phyloP scores from a whole-genome alignment of 1,140 invertebrate genomes.

The Elysia chlorotica region DNA sequence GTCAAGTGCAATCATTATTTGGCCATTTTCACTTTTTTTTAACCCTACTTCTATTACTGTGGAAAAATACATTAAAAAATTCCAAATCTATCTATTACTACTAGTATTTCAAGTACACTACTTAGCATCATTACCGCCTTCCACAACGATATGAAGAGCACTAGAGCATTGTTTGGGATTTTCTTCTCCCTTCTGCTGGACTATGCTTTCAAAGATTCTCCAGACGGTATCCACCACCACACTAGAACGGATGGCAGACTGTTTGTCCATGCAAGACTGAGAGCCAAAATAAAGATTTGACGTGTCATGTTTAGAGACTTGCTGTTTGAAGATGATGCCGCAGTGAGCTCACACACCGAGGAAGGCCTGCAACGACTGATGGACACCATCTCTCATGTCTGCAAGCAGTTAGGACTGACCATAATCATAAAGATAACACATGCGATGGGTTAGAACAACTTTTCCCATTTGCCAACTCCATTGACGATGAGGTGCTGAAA shows the following conservation, averaged over 20 bases:
- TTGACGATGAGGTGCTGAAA: not conserved
- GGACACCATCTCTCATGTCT: not conserved
- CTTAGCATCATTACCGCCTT: not conserved
- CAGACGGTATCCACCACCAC: slow-evolving; percentile 3
- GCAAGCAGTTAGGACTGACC: not conserved
- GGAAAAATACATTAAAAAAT: too few relatives aligned
- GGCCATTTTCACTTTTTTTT: too few relatives aligned
- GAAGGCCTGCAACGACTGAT: slow-evolving; percentile 22
- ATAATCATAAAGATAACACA: not conserved
- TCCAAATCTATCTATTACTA: too few relatives aligned
- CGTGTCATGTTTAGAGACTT: slow-evolving; percentile 32
- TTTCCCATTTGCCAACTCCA: not conserved
- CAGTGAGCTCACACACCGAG: slow-evolving; percentile 17
- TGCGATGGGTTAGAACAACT: not conserved
- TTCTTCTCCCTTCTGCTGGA: not conserved
- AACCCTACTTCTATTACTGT: too few relatives aligned
- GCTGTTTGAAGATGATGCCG: slow-evolving; percentile 33
- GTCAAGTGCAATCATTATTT: too few relatives aligned
- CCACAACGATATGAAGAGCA: not conserved
- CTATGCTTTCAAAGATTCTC: slow-evolving; percentile 5
- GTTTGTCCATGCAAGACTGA: slow-evolving; percentile 20
- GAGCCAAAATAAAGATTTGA: slow-evolving; percentile 25
- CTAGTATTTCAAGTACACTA: too few relatives aligned
- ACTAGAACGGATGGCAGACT: slow-evolving; percentile 30
- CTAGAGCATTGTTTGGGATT: not conserved